A percentile compares a stretch with the other conserved stretches of the same genome.
Conservation (phyloP, 2,113 vertebrate species). For the Hippocampus comes region DNA sequence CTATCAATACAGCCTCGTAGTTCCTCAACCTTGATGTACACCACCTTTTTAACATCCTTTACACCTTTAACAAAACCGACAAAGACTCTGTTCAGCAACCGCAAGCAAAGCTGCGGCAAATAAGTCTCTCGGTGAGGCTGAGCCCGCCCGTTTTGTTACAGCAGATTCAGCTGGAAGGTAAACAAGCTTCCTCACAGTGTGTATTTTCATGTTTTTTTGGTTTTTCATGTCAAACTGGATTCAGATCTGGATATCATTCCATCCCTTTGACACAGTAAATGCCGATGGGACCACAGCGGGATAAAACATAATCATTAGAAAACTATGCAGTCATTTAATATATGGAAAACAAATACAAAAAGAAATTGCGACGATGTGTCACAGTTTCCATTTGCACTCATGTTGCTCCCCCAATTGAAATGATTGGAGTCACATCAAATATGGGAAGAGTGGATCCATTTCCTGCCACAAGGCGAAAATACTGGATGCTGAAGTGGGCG, state of each 20-base stretch:
- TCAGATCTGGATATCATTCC: slow-evolving; percentile 59
- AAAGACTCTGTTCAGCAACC: neutral
- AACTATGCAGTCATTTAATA: slow-evolving; percentile 21
- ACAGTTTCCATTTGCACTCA: slow-evolving; percentile 8
- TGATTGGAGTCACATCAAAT: slow-evolving; percentile 15
- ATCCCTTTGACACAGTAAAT: slow-evolving; percentile 47
- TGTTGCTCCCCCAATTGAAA: slow-evolving; percentile 2
- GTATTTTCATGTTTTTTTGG: slow-evolving; percentile 50
- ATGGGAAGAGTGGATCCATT: slow-evolving; percentile 27
- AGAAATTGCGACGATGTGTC: slow-evolving; percentile 4
- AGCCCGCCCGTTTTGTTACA: slow-evolving; percentile 21
- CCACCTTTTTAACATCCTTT: neutral
- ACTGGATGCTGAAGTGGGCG: slow-evolving; percentile 46
- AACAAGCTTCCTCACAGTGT: slow-evolving; percentile 54
- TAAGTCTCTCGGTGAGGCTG: slow-evolving; percentile 30
- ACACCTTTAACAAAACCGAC: neutral
- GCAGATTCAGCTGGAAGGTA: slow-evolving; percentile 49
- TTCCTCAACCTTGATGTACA: neutral
- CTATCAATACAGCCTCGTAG: too few species aligned
- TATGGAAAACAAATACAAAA: slow-evolving; percentile 9
- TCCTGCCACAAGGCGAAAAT: slow-evolving; percentile 42
- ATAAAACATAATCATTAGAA: slow-evolving; percentile 16
- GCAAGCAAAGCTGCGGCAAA: slow-evolving; percentile 14
- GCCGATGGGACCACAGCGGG: slow-evolving; percentile 57
- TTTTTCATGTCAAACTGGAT: slow-evolving; percentile 42